These are phyloP conservation scores for Cyprinella venusta DNA, from an alignment of 2,797 vertebrate species.

Conservation along the genomic window DNA sequence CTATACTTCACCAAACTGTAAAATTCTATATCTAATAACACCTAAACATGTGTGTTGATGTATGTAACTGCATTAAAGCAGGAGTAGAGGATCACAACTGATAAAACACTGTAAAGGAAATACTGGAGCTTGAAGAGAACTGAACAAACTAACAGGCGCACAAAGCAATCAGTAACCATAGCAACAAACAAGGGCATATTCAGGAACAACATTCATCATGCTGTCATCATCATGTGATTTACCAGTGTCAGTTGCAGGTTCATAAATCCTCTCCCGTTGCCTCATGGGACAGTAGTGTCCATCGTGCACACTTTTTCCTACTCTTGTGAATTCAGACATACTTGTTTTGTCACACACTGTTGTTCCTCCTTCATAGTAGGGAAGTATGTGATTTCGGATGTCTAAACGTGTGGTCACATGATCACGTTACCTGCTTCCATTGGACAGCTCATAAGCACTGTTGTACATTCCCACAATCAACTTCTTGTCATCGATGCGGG, in stretches of 20 bases:
- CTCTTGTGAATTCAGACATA: neutral
- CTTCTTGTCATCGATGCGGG: constrained; percentile 90
- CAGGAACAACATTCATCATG: neutral
- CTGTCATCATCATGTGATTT: too few species aligned
- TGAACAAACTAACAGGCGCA: too few species aligned
- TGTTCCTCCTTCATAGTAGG: neutral
- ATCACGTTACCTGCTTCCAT: constrained; percentile 81
- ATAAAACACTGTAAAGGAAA: neutral
- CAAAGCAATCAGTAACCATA: too few species aligned
- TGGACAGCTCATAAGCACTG: constrained; percentile 90
- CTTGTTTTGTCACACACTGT: neutral
- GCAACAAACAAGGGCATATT: too few species aligned
- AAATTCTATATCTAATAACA: neutral
- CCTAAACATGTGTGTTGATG: neutral
- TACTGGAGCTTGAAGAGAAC: neutral
- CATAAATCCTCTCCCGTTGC: too few species aligned
- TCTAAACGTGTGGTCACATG: constrained; percentile 10
- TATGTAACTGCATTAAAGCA: neutral
- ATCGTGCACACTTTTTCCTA: too few species aligned
- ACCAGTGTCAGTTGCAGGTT: too few species aligned
- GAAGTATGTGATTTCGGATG: neutral
- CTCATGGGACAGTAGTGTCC: too few species aligned
- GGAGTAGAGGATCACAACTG: neutral
- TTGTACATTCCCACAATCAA: constrained; percentile 88
- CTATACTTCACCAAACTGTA: neutral